Evolutionary conservation across 2,888 invertebrate species (phyloP), one percentile per base, ranked within the genome.

Genomic region (Apodemia hepburni): DNA sequence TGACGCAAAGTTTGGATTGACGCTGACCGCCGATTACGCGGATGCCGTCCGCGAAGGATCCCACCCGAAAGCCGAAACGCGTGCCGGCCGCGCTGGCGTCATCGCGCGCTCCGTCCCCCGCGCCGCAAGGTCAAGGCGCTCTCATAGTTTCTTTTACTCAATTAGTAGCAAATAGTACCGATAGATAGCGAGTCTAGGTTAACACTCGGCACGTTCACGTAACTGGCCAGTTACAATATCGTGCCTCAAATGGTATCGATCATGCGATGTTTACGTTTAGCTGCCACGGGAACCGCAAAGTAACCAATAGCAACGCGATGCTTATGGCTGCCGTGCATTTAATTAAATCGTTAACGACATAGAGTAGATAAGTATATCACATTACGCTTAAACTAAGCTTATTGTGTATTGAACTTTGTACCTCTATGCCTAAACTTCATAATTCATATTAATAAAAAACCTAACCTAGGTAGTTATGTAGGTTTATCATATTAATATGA

Each of bases 11-110:
- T 84, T 82, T 77, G 77, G 80, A 84, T 80, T 82, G 79, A 77
- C 85, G 79, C 82, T 87, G 84, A 86, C 86, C 87, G 78, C 87
- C 85, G 85, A 86, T 87, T 86, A 90, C 88, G 87, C 90, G 90
- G 87, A 91, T 89, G 82, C 81, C 84, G 85, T 83, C 84, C 85
- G 79, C 87, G 84, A 84, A 87, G 90, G 89, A 89, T 91, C 88
- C 87, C 87, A 87, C 87, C 90, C 91, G 90, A 91, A 90, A 91
- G 91, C 89, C 87, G 80, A 85, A 80, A 78, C 79, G 84, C 83
- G 82, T 79, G 71, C 71, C 75, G 87, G 79, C 84, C 87, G 85
- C 84, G 87, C 81, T 87, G 88, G 82, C 91, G 89, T 89, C 90
- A 90, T 84, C 87, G 80, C 78, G 73, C 82, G 77, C 80, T 82